A percentile compares a stretch with the other conserved stretches of the same genome.
Evolutionary conservation across 2,888 invertebrate genomes (phyloP).

Genomic region (Epinotia bilunana): DNA sequence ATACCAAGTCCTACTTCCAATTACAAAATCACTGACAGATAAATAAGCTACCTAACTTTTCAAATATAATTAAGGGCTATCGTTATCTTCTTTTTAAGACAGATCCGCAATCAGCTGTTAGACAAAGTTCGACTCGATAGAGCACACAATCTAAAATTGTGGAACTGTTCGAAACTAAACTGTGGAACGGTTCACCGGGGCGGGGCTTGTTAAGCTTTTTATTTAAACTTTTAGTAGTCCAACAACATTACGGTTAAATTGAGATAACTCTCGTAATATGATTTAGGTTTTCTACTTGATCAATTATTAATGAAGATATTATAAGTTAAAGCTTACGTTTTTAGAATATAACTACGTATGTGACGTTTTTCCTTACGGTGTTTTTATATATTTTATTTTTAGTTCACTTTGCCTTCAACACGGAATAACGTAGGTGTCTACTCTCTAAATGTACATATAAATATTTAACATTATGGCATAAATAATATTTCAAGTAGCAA

Average conservation of each 20-base stretch:
- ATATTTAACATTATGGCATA: too few relatives aligned
- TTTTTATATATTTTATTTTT: too few relatives aligned
- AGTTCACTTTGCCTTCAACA: too few relatives aligned
- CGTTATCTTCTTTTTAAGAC: constrained; percentile 65
- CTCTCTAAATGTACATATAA: too few relatives aligned
- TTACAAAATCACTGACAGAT: constrained; percentile 3
- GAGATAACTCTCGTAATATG: not conserved
- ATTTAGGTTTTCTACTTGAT: not conserved
- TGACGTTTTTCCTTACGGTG: too few relatives aligned
- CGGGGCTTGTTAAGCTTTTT: constrained; percentile 21
- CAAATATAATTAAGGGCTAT: constrained; percentile 61
- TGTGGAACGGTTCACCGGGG: constrained; percentile 51
- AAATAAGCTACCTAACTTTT: constrained; percentile 18
- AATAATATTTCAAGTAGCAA: too few relatives aligned
- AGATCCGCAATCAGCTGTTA: constrained; percentile 77
- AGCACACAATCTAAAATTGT: constrained; percentile 71
- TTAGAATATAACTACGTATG: too few relatives aligned
- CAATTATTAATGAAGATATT: not conserved
- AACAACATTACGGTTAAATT: constrained; percentile 1
- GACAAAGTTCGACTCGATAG: constrained; percentile 72
- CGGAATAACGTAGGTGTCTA: too few relatives aligned
- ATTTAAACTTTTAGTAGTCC: constrained; percentile 16
- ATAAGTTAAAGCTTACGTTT: not conserved
- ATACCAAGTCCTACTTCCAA: not conserved
- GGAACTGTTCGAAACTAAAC: constrained; percentile 71